A percentile compares a stretch with the other conserved stretches of the same genome.
Conservation (phyloP, 2,113 vertebrate genomes). For the Heliornis fulica region DNA sequence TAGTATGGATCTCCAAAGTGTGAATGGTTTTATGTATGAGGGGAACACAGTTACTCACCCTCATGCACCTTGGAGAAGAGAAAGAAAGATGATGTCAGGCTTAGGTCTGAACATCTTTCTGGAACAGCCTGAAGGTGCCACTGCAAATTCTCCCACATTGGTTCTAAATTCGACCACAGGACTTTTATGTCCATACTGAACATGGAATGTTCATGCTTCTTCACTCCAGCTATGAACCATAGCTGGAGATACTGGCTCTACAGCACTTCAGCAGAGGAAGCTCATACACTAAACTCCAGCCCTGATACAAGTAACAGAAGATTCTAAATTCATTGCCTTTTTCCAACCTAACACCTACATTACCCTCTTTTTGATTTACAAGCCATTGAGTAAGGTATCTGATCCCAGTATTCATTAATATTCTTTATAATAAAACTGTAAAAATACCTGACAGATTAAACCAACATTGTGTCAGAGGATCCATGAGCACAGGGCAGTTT, state of each 20-base stretch:
- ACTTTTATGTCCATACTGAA: too few relatives aligned
- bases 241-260: not conserved
- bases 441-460: not conserved
- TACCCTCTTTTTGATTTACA: not conserved
- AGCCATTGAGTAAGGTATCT: not conserved
- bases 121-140: not conserved
- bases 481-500: not conserved
- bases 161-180: not conserved
- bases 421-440: not conserved
- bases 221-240: too few relatives aligned
- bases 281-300: not conserved
- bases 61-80: not conserved
- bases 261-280: not conserved
- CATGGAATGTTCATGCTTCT: too few relatives aligned
- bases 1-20: not conserved
- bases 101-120: not conserved
- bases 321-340: not conserved
- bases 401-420: not conserved
- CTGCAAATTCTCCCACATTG: not conserved
- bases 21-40: not conserved
- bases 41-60: not conserved
- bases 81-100: not conserved
- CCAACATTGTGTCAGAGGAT: not conserved
- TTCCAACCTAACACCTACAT: not conserved
- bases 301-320: not conserved